Percentiles rank a stretch among this genome's conserved stretches.
phyloP scores from a whole-genome alignment of 2,113 vertebrate species.

The Neogobius melanostomus region DNA sequence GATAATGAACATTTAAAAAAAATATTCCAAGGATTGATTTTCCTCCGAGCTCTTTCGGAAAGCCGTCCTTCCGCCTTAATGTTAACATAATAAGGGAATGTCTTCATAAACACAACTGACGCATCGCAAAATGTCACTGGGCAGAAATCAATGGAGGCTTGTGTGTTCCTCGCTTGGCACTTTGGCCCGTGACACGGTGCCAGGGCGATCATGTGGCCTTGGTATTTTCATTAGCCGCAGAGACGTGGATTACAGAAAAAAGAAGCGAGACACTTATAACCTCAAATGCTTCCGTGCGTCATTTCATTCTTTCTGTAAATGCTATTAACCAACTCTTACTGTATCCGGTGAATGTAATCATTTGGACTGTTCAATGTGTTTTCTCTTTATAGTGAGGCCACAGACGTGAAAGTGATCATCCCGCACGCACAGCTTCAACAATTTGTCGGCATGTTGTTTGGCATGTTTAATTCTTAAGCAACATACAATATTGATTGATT shows the following conservation, averaged over 20 bases:
- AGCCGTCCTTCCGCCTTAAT: neutral
- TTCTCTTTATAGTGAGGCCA: too few species aligned
- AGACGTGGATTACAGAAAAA: neutral
- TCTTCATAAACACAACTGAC: constrained; percentile 5
- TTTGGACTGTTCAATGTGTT: too few species aligned
- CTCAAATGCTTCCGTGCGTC: too few species aligned
- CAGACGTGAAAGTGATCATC: too few species aligned
- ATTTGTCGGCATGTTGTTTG: too few species aligned
- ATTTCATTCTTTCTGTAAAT: too few species aligned
- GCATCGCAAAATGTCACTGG: constrained; percentile 1
- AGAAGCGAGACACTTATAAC: neutral
- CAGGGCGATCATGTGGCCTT: neutral
- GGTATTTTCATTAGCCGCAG: neutral
- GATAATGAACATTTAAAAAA: neutral
- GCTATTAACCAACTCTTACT: too few species aligned
- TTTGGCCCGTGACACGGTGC: neutral
- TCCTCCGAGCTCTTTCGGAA: neutral
- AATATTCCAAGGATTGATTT: constrained; percentile 1
- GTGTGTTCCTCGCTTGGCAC: neutral
- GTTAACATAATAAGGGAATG: neutral
- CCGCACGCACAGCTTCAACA: too few species aligned
- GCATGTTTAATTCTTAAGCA: too few species aligned
- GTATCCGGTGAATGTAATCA: too few species aligned
- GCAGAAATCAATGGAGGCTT: neutral
- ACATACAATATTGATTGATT: too few species aligned